Base-by-base conservation (phyloP, 2,113 vertebrate genomes). In the Morone saxatilis region DNA sequence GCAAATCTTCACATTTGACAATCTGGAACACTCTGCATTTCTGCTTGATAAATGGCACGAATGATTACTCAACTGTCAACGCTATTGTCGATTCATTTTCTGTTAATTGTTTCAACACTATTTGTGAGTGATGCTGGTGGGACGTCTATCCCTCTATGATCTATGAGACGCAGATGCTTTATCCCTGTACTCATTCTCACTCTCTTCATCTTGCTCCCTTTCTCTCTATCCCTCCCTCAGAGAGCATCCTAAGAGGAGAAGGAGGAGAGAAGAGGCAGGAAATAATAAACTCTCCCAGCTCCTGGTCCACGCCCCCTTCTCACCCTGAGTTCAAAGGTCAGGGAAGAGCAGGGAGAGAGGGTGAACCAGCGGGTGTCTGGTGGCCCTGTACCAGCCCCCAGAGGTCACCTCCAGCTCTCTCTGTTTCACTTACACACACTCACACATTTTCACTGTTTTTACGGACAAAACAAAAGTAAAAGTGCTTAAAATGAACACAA, bases 211-310 rank as follows among this genome's bases (percentile, higher is more conserved):
- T 57, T 31, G 2, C 57, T 68, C 68, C 19, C 53, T 81, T 48
- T 43, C 67, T 77, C 48, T 65, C 43, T 68, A 67, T n/a, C 53
- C 80, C 53, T 43, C 67, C 74, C 48, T 65, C 43, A 62, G 51
- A 47, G 20, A 73, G 63, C 71, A 83, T 86, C 80, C 56, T 68
- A 56, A 85, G 84, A 85, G 50, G 83, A 94, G 94, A 94, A 96
- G 90, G 89, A 89, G 77, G 56, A 94, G 94, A 95, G 96, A 93
- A 94, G 94, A 95, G 94, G 94, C 96, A 96, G 97, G 96, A 98
- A 97, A 97, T 97, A 97, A 98, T 97, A 97, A 97, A 97, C 96
- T 97, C 96, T 95, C 95, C 94, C 95, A 97, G 96, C 96, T 95
- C 92, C 96, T 93, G 93, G 89, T 88, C 89, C 94, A 94, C 91